Conservation (phyloP, 2,888 invertebrate species). For the Drosophila fulvimacula region DNA sequence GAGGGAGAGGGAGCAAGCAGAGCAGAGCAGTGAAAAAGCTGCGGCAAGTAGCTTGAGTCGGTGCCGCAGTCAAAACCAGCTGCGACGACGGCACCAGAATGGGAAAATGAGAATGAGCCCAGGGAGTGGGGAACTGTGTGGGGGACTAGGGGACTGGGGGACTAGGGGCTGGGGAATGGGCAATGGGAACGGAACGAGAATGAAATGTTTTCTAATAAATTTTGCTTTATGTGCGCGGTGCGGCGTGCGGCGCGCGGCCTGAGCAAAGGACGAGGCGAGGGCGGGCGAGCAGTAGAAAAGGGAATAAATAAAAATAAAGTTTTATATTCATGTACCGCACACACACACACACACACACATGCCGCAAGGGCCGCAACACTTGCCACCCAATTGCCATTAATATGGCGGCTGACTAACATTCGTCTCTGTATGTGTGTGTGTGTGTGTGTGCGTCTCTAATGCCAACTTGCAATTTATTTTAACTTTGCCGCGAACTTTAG, state of each 20-base stretch:
- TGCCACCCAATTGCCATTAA: conserved; percentile 83
- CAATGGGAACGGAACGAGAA: conserved; percentile 61
- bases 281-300: conserved; percentile 60
- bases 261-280: conserved; percentile 20
- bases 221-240: conserved; percentile 84
- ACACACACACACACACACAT: conserved; percentile 62
- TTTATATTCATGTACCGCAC: conserved; percentile 78
- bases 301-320: conserved; percentile 80
- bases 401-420: conserved; percentile 82
- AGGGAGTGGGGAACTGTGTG: background rate
- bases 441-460: conserved; percentile 75
- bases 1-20: conserved; percentile 12
- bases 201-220: conserved; percentile 85
- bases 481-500: conserved; percentile 80
- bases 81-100: conserved; percentile 48
- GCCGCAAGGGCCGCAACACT: conserved; percentile 65
- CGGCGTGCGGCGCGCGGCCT: conserved; percentile 44
- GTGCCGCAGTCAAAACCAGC: conserved; percentile 62
- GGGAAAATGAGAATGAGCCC: conserved; percentile 15
- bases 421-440: conserved; percentile 43
- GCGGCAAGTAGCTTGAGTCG: conserved; percentile 38
- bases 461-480: conserved; percentile 78
- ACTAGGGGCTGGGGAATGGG: conserved; percentile 13
- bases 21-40: conserved; percentile 23
- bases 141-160: background rate